Evolutionary conservation across 2,797 vertebrate species (phyloP).

Genomic region (Iguana delicatissima): DNA sequence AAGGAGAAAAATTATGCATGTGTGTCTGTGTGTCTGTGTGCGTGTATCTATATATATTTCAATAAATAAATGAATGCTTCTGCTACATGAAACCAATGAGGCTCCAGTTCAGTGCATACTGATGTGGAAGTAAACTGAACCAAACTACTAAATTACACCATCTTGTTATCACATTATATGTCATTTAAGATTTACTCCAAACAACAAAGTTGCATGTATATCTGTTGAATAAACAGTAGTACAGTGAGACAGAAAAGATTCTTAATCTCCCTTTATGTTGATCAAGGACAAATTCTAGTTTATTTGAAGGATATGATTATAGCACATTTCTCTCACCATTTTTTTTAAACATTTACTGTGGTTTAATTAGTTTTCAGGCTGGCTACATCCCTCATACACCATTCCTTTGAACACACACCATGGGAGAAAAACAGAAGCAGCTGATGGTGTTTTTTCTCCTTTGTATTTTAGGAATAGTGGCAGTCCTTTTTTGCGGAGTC

Average conservation of each 20-base stretch:
- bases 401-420: conserved; percentile 19
- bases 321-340: neutral
- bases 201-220: neutral
- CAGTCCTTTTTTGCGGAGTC: conserved; percentile 90
- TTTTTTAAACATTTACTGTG: neutral
- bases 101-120: no score
- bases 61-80: no score
- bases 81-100: no score
- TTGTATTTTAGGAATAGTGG: conserved; percentile 85
- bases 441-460: conserved; percentile 9
- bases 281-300: neutral
- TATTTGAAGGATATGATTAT: conserved; percentile 34
- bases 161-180: neutral
- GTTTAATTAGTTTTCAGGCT: conserved; percentile 34
- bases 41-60: no score
- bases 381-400: neutral
- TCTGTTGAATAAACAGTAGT: neutral
- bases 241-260: neutral
- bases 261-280: conserved; percentile 24
- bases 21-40: no score
- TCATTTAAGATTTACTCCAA: neutral
- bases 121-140: neutral
- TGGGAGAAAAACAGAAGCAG: conserved; percentile 42
- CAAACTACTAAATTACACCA: neutral
- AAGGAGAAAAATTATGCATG: no score